Percentiles rank a stretch among this genome's conserved stretches.
These are phyloP conservation scores for Carollia perspicillata DNA, from an alignment of 2,113 vertebrate genomes.

Conservation along the genomic window DNA sequence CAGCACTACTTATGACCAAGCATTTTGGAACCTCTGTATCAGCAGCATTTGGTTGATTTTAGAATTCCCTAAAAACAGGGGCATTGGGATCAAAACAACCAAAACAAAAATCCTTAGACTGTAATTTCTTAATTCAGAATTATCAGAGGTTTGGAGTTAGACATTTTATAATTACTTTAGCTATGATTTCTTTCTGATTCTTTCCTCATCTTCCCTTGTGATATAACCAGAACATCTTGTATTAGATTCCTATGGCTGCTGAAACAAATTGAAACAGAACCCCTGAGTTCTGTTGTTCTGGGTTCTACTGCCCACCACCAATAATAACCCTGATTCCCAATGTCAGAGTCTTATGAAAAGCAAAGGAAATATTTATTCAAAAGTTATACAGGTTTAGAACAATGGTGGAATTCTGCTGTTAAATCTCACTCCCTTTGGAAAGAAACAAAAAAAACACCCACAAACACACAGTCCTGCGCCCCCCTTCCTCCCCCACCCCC, in stretches of 20 bases:
- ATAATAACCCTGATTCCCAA: too few relatives aligned
- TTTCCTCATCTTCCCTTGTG: neutral
- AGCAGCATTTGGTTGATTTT: neutral
- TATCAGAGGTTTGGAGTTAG: neutral
- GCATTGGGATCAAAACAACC: neutral
- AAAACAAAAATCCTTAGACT: neutral
- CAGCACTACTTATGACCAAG: neutral
- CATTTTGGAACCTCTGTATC: neutral
- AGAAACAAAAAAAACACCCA: too few relatives aligned
- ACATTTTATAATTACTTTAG: neutral
- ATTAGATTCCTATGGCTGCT: neutral
- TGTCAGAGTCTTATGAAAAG: too few relatives aligned
- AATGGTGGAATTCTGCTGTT: too few relatives aligned
- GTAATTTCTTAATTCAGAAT: neutral
- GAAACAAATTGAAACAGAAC: neutral
- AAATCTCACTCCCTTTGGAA: too few relatives aligned
- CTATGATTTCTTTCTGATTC: neutral
- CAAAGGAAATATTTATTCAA: too few relatives aligned
- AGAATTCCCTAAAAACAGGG: neutral
- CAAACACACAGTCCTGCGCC: too few relatives aligned
- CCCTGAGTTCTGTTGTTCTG: too few relatives aligned
- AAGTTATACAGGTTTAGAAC: too few relatives aligned
- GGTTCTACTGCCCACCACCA: too few relatives aligned
- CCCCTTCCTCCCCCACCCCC: too few relatives aligned
- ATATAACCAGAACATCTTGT: neutral